Percentiles rank a stretch among this genome's conserved stretches.
Evolutionary conservation across 2,888 invertebrate genomes (phyloP).

Genomic region (Leptopilina syphax): DNA sequence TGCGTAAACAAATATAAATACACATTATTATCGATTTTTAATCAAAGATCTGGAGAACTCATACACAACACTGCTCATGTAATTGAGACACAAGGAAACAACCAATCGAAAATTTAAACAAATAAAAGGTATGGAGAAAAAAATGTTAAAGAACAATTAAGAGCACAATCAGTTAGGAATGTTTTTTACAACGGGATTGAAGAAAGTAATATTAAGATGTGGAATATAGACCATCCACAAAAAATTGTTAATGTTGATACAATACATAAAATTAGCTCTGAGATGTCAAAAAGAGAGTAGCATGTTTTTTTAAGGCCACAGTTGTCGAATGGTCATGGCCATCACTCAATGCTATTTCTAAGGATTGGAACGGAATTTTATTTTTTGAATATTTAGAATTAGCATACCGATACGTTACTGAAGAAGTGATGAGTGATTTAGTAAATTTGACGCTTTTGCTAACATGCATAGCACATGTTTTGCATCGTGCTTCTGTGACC

Average conservation of each 20-base stretch:
- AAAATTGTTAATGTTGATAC: background rate
- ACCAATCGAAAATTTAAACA: too few relatives aligned
- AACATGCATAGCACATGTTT: background rate
- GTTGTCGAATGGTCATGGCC: background rate
- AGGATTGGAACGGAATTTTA: background rate
- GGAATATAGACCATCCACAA: background rate
- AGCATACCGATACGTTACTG: background rate
- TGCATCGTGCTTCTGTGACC: background rate
- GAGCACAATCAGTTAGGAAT: background rate
- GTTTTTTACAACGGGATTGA: background rate
- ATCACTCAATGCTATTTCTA: background rate
- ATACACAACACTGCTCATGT: background rate
- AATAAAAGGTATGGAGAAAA: too few relatives aligned
- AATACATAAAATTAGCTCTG: background rate
- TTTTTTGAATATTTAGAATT: background rate
- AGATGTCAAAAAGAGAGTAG: background rate
- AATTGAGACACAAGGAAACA: too few relatives aligned
- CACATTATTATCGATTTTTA: too few relatives aligned
- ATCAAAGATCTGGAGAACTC: too few relatives aligned
- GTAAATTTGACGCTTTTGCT: background rate
- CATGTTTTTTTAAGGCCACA: background rate
- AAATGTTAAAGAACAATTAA: too few relatives aligned
- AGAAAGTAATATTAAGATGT: background rate
- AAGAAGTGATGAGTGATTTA: background rate
- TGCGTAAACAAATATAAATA: too few relatives aligned